Base-by-base conservation (phyloP, 2,797 vertebrate genomes). In the Nyctalus aviator region DNA sequence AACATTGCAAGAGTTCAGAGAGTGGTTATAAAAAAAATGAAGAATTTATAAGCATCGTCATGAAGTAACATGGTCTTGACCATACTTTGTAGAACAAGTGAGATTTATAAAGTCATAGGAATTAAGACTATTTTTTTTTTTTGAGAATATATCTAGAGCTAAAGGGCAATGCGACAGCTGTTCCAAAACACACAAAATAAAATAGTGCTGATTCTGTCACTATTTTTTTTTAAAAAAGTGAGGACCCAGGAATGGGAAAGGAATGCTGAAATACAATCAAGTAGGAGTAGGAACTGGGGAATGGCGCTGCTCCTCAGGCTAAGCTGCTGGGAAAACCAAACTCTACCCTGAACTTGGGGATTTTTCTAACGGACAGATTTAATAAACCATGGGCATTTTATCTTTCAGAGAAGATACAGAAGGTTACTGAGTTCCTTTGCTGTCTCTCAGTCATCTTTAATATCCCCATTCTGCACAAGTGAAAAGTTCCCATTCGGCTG, bases 321-420 rank as follows among this genome's bases (percentile, higher is more conserved):
- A 15, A 71, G 55, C 62, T 90, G 35, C 8, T 9, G 23, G 90
- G 90, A 94, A 95, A 82, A 92, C n/a, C 27, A 90, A 79, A 88
- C 11, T 48, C 59, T 44, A 15, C 72, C 68, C 13, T 92, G 55
- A 81, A 57, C 25, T 53, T 69, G 37, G 14, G 14, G 20, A 21
- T 76, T 93, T 89, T 91, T 59, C 79, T 50, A 93, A 20, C 3
- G 30, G 77, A 20, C 69, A 84, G 17, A 37, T 0, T 91, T 30
- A 68, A 21, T 72, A 59, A 96, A 68, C 53, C 78, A 41, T 25
- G n/a, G 68, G 21, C 11, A 68, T 88, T 68, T 91, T 83, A 57
- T 88, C 73, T 83, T 82, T 82, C 41, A 57, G 82, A 69, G 35
- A 94, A 82, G 13, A 46, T 30, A 77, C 2, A 50, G 4, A 23